Evolutionary conservation across 2,113 vertebrate species (phyloP), one percentile per base, ranked within the genome.

Genomic region (Brevimyrus niger): DNA sequence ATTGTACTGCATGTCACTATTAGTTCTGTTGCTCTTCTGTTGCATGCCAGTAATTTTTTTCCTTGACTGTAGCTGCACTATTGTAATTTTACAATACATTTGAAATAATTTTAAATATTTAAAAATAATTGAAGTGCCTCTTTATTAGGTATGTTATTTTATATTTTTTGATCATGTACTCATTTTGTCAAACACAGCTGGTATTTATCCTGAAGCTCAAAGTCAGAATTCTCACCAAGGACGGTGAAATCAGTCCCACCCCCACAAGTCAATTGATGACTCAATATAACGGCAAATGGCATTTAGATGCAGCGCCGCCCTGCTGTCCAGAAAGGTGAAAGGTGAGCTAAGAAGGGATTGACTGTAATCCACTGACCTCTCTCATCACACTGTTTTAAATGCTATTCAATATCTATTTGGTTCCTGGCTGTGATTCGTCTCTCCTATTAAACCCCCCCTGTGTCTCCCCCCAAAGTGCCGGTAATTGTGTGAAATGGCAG

Each of bases 401-500:
- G 65, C 35, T 50, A 23, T 69, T 87, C 93, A 92, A 90, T 87
- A 93, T 92, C 91, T 89, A 42, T 86, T 88, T 53, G 53, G 65
- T 92, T 53, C 48, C 76, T 69, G 61, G 46, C 88, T 86, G 89
- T 44, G 80, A 61, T 50, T 65, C 44, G 13, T 19, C 86, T 50
- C 47, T 76, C 73, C 13, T 27, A 27, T 23, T 90, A 89, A 88
- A 90, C 88, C 86, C 88, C 80, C 83, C 90, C 87, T 47, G 10
- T 73, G 89, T 6, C 61, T 27, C 83, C 88, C 51, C 17, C 65
- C 90, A 90, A 90, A 88, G 85, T 89, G 80, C 87, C 89, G 91
- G 91, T 95, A 95, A 94, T 94, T 90, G 89, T 90, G 90, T 91
- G 88, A 93, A 94, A 93, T 87, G 76, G 92, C 93, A 92, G 93